These are phyloP conservation scores for Myopa tessellatipennis DNA, from an alignment of 2,888 invertebrate species.

Conservation along the genomic window DNA sequence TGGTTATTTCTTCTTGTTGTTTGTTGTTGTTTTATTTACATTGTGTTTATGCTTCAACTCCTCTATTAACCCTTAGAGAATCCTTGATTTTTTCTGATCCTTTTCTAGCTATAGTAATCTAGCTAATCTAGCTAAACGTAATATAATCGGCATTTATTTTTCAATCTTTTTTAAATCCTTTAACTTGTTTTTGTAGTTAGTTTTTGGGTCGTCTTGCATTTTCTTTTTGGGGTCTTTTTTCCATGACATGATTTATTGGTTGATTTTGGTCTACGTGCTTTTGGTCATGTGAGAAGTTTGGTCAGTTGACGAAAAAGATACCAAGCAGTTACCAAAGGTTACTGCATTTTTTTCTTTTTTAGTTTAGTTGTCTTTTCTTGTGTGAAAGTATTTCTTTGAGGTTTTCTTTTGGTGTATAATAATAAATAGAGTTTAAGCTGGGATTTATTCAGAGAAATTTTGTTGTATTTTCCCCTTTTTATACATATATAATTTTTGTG, in stretches of 20 bases:
- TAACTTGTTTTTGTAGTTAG: background rate
- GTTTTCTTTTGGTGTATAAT: background rate
- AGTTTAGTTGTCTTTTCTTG: background rate
- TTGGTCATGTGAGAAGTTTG: background rate
- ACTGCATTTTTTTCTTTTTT: background rate
- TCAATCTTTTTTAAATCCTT: background rate
- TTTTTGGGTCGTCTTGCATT: background rate
- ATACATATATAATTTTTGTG: too few species aligned
- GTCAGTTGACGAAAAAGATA: background rate
- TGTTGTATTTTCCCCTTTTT: background rate
- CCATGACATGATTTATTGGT: too few species aligned
- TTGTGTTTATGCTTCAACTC: too few species aligned
- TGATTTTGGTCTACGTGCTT: slow-evolving; percentile 3
- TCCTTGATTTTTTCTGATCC: too few species aligned
- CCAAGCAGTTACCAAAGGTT: too few species aligned
- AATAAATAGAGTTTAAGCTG: background rate
- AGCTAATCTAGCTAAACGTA: too few species aligned
- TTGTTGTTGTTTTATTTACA: background rate
- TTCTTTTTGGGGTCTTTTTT: too few species aligned
- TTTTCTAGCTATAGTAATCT: too few species aligned
- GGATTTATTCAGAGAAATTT: background rate
- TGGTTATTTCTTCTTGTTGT: background rate
- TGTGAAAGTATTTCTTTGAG: background rate
- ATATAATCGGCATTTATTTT: background rate
- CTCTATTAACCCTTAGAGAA: too few species aligned